A percentile compares a stretch with the other conserved stretches of the same genome.
These are phyloP conservation scores for Molossus alvarezi DNA, from an alignment of 2,797 vertebrate genomes.

Conservation along the genomic window DNA sequence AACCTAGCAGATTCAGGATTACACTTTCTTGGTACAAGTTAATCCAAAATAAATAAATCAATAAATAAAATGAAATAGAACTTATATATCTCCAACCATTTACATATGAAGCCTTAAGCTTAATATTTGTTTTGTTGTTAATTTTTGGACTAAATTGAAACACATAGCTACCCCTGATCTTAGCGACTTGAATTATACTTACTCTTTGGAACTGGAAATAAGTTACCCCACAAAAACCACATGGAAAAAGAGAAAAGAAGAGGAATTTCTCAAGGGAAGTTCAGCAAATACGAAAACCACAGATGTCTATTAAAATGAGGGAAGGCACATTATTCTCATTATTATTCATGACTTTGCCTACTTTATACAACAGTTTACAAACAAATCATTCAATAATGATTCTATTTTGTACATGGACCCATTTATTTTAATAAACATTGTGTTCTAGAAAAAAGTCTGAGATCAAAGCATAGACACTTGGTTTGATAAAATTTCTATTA, in stretches of 20 bases:
- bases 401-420: background rate
- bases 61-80: background rate
- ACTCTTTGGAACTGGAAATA: background rate
- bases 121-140: background rate
- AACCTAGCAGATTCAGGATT: background rate
- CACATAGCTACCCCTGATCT: background rate
- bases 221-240: background rate
- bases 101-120: background rate
- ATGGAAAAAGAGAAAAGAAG: background rate
- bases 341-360: background rate
- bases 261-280: background rate
- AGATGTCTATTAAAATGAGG: background rate
- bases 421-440: constrained; percentile 45
- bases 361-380: background rate
- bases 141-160: background rate
- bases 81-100: background rate
- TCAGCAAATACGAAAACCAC: background rate
- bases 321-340: background rate
- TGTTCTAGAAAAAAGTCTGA: constrained; percentile 47
- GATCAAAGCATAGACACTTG: background rate
- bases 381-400: background rate
- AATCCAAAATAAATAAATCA: background rate
- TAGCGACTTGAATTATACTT: background rate
- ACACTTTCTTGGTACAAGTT: background rate
- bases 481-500: constrained; percentile 37